phyloP scores from a whole-genome alignment of 2,113 vertebrate genomes.

The Suncus etruscus region DNA sequence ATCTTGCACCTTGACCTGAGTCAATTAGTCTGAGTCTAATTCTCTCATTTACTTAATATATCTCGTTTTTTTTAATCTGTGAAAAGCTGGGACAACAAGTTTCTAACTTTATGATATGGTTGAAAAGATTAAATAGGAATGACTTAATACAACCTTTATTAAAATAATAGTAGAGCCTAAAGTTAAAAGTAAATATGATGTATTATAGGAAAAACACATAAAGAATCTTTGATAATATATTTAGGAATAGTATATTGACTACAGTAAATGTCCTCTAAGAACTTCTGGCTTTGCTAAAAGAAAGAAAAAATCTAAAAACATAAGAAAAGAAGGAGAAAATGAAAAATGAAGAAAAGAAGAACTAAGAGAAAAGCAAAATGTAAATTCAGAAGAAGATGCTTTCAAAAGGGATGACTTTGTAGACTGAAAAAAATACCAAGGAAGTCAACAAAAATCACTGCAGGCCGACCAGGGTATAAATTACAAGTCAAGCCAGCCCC shows the following conservation, averaged over 20 bases:
- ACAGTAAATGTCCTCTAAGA: neutral
- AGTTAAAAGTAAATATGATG: neutral
- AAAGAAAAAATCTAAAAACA: neutral
- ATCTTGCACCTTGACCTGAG: neutral
- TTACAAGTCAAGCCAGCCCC: too few species aligned
- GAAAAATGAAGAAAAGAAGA: neutral
- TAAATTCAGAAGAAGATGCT: neutral
- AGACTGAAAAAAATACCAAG: neutral
- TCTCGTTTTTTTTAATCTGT: neutral
- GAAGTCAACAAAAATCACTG: neutral
- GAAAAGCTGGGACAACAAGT: neutral
- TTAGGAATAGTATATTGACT: neutral
- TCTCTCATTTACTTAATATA: neutral
- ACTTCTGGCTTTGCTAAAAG: neutral
- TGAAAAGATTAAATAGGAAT: neutral
- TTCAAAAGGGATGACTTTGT: neutral
- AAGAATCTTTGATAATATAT: neutral
- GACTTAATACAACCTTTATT: neutral
- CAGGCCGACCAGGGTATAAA: too few species aligned
- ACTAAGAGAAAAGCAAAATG: neutral
- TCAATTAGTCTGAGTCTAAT: neutral
- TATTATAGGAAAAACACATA: neutral
- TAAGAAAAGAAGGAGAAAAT: neutral
- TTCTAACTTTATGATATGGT: neutral
- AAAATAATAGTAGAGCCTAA: neutral